Conservation (phyloP, 2,113 vertebrate genomes). For the Thalassarche chlororhynchos region DNA sequence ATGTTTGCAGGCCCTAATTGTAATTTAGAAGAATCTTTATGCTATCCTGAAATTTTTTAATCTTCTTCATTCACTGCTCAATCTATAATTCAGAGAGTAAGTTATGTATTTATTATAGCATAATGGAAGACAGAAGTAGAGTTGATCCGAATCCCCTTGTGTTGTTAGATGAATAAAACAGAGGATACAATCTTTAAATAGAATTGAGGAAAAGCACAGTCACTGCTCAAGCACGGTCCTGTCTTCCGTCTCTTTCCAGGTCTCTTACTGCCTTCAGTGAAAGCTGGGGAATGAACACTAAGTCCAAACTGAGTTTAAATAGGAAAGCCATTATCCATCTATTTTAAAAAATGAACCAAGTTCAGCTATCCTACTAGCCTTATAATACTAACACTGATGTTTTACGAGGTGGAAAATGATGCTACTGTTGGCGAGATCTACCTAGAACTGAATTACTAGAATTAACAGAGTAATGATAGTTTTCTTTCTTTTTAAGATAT, state of each 20-base stretch:
- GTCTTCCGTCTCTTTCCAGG: neutral
- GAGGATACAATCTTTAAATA: neutral
- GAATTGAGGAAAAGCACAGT: neutral
- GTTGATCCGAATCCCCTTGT: neutral
- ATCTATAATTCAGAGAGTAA: neutral
- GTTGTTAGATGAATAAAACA: neutral
- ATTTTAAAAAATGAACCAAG: neutral
- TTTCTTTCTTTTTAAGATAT: neutral
- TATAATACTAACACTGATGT: neutral
- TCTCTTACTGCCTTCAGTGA: neutral
- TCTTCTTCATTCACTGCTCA: neutral
- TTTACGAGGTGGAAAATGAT: neutral
- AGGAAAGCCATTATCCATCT: neutral
- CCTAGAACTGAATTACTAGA: neutral
- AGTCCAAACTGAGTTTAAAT: neutral
- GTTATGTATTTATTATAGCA: neutral
- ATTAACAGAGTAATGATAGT: neutral
- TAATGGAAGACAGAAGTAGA: neutral
- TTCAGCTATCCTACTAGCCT: neutral
- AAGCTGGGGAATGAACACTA: neutral
- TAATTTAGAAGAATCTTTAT: neutral
- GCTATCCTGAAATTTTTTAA: neutral
- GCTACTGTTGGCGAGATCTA: neutral
- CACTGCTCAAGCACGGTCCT: neutral
- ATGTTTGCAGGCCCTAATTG: neutral